Base-by-base conservation (phyloP, 2,888 invertebrate genomes). In the Lapara coniferarum region DNA sequence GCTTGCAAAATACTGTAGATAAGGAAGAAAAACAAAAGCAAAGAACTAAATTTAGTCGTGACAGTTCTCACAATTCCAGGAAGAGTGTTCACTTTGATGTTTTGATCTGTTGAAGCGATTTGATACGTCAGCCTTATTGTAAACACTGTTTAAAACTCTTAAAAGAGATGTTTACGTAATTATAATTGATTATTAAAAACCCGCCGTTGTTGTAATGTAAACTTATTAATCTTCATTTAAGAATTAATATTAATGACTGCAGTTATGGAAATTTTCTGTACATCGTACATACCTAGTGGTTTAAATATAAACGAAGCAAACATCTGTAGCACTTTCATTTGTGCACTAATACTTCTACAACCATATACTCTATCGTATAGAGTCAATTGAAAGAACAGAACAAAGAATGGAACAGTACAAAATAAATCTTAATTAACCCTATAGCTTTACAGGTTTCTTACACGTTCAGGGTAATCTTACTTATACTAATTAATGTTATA, bases 21-120 rank as follows among this genome's bases (percentile, higher is more conserved):
- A 51, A 13, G 12, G 58, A 51, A 37, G 37, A 51, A 68, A n/a
- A 49, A 68, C 14, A 57, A 14, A 68, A 55, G 55, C 44, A 12
- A 49, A n/a, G 51, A 44, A 52, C 68, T 63, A 56, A 69, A 69
- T 55, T 25, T 69, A 66, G 25, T 49, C 13, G 49, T 69, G 56
- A 49, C 58, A 69, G 19, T 51, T 51, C 57, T 58, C 12, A 49
- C 37, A 14, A 37, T 85, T 84, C 83, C 76, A 73, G 77, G 83
- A 81, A 85, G 70, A 69, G 55, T 71, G 70, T 70, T 67, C 69
- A 67, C 78, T 82, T 81, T 80, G 80, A 80, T 81, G 79, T 78
- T 73, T 57, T 63, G 68, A 72, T 75, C 73, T 66, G 13, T 71
- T 49, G 67, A 70, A 73, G 71, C 57, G 52, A 69, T 74, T 69